These are phyloP conservation scores for Solea solea DNA, from an alignment of 2,113 vertebrate genomes.

Conservation along the genomic window DNA sequence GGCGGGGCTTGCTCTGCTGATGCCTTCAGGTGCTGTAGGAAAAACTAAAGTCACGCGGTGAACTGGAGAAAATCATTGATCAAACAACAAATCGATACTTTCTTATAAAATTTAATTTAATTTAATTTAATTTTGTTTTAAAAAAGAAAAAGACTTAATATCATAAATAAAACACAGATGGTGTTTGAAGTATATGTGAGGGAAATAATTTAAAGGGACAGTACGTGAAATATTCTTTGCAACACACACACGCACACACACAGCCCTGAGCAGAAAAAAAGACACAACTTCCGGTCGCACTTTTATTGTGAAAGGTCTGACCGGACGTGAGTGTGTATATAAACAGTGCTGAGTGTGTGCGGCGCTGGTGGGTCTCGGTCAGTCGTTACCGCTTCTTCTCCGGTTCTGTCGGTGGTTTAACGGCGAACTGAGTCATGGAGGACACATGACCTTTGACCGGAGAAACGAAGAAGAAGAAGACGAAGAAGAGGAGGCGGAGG, in stretches of 20 bases:
- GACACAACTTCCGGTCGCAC: too few relatives aligned
- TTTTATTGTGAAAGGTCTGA: conserved; percentile 15
- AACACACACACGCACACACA: too few relatives aligned
- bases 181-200: too few relatives aligned
- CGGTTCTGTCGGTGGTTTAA: not conserved
- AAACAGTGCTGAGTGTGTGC: not conserved
- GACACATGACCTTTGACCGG: conserved; percentile 31
- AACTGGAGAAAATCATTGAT: too few relatives aligned
- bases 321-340: not conserved
- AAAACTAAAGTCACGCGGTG: not conserved
- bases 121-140: too few relatives aligned
- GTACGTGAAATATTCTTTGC: too few relatives aligned
- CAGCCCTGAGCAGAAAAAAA: too few relatives aligned
- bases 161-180: too few relatives aligned
- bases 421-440: conserved; percentile 30
- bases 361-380: not conserved
- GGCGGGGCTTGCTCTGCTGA: not conserved
- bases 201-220: too few relatives aligned
- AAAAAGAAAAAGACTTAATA: too few relatives aligned
- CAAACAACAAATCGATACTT: too few relatives aligned
- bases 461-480: not conserved
- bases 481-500: not conserved
- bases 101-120: too few relatives aligned
- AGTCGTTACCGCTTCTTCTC: not conserved
- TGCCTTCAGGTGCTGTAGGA: conserved; percentile 14